Evolutionary conservation across 92 coral and sea anemone genomes (phyloP), one percentile per base, ranked within the genome.

Genomic region (Palythoa heliodiscus): DNA sequence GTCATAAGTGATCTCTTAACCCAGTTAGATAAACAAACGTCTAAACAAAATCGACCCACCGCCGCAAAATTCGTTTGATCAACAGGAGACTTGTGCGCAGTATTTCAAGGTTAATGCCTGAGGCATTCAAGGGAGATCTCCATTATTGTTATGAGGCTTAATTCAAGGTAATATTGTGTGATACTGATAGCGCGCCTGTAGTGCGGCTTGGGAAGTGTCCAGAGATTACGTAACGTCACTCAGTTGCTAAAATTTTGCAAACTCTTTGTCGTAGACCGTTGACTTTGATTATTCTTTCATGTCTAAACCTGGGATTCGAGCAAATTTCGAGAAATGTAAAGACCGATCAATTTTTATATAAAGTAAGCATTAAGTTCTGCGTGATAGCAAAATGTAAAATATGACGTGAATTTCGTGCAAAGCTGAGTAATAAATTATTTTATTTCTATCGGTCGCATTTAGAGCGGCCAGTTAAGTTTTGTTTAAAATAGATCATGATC

Each of bases 81-180:
- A 63, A 50, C 83, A 12, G 83, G 83, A 64, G 72, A 64, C 63
- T 40, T 40, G 71, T 60, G 40, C 73, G 39, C 58, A 11, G 43
- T 20, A 40, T 40, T 11, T 48, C 77, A 23, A 8, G 15, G 13
- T 19, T 70, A 37, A 23, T 11, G 16, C 6, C 8, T 61, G 2
- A 11, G 54, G 55, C 50, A 20, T 11, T 17, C 57, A 16, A 22
- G 60, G 23, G 61, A 43, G 72, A 38, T 75, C 48, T 67, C 54
- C 11, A 14, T 80, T 43, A 23, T 40, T 80, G 57, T 43, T 66
- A 20, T 47, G 7, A 50, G 54, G 29, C 19, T 25, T 20, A 47
- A 17, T 12, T 8, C 43, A 29, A 10, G 35, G 48, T 43, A 39
- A 61, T 63, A 79, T 66, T 24, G 84, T 48, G 55, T 23, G 71